A percentile compares a stretch with the other conserved stretches of the same genome.
phyloP scores from a whole-genome alignment of 2,888 invertebrate species.

The Drosophila cracens region DNA sequence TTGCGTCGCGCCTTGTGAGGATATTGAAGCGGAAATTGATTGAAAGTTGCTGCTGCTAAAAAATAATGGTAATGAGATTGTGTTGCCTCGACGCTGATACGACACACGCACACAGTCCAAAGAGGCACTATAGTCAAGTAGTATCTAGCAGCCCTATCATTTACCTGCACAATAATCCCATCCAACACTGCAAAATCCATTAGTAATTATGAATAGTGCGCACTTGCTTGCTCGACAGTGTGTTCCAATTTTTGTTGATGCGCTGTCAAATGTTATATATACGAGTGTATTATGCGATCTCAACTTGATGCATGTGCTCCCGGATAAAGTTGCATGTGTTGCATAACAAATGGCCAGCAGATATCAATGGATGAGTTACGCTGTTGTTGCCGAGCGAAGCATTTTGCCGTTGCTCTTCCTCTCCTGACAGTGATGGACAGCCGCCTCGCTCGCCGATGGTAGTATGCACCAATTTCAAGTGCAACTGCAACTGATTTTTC shows the following conservation, averaged over 20 bases:
- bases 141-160: slow-evolving; percentile 14
- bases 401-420: slow-evolving; percentile 8
- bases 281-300: slow-evolving; percentile 51
- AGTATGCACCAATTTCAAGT: slow-evolving; percentile 7
- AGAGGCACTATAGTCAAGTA: slow-evolving; percentile 11
- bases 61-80: slow-evolving; percentile 78
- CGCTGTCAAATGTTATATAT: slow-evolving; percentile 60
- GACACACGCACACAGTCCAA: slow-evolving; percentile 18
- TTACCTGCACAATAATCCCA: slow-evolving; percentile 31
- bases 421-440: slow-evolving; percentile 41
- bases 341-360: slow-evolving; percentile 61
- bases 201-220: slow-evolving; percentile 45
- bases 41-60: slow-evolving; percentile 71
- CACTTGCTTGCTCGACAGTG: not conserved
- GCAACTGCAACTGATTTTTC: slow-evolving; percentile 19
- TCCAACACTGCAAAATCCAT: slow-evolving; percentile 6
- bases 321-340: slow-evolving; percentile 18
- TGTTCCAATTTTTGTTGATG: slow-evolving; percentile 35
- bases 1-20: slow-evolving; percentile 46
- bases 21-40: slow-evolving; percentile 78
- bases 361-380: slow-evolving; percentile 58
- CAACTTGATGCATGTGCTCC: slow-evolving; percentile 54
- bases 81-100: slow-evolving; percentile 39
- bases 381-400: slow-evolving; percentile 1
- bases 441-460: slow-evolving; percentile 10